phyloP scores from a whole-genome alignment of 1,140 invertebrate genomes.

The Drosophila tsacasi region DNA sequence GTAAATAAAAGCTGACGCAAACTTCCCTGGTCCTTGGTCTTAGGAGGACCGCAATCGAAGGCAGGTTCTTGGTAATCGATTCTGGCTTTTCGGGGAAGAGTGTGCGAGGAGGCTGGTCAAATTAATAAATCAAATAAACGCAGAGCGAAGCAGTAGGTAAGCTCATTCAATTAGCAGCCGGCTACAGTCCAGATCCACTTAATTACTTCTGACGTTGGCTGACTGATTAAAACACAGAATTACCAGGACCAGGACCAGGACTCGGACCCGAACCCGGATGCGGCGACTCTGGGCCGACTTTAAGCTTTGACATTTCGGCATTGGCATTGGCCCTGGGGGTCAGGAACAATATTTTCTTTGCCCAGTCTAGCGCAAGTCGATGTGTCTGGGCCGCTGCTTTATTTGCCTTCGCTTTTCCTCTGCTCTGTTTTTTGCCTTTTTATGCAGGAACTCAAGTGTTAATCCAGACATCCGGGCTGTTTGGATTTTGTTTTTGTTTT shows the following conservation, averaged over 20 bases:
- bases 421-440: neutral
- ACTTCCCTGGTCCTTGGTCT: conserved; percentile 35
- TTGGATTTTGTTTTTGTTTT: conserved; percentile 31
- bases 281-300: conserved; percentile 37
- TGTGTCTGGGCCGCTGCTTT: conserved; percentile 60
- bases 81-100: conserved; percentile 7
- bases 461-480: conserved; percentile 47
- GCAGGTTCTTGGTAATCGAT: conserved; percentile 25
- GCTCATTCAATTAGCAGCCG: conserved; percentile 69
- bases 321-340: conserved; percentile 3
- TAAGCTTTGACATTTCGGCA: conserved; percentile 73
- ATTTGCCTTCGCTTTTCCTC: conserved; percentile 43
- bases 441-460: conserved; percentile 57
- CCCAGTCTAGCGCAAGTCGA: conserved; percentile 66
- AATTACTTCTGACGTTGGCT: conserved; percentile 65
- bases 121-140: conserved; percentile 77
- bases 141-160: conserved; percentile 43
- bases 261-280: neutral
- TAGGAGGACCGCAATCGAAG: conserved; percentile 26
- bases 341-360: conserved; percentile 75
- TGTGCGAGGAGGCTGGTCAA: conserved; percentile 15
- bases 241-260: neutral
- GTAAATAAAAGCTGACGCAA: conserved; percentile 81
- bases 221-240: conserved; percentile 64
- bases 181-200: conserved; percentile 33